Evolutionary conservation across 2,888 invertebrate genomes (phyloP).

Genomic region (Maniola hyperantus): DNA sequence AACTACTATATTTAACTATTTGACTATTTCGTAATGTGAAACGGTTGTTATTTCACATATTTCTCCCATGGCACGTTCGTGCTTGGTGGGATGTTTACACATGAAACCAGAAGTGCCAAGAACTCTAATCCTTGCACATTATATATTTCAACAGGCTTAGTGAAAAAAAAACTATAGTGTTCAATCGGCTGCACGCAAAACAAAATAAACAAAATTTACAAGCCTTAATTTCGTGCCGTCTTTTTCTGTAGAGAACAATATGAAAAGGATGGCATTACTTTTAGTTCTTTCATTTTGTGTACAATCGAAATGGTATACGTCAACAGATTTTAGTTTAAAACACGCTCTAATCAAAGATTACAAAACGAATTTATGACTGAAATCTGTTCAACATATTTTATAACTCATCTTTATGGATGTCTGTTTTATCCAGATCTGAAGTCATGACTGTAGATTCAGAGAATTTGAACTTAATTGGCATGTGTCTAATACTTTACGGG

Average conservation of each 20-base stretch:
- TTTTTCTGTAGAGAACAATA: neutral
- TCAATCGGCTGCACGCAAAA: constrained; percentile 11
- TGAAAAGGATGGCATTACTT: neutral
- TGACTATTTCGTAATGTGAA: constrained; percentile 68
- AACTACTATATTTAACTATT: constrained; percentile 74
- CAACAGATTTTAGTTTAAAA: constrained; percentile 10
- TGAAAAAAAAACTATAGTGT: constrained; percentile 9
- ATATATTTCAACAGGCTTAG: constrained; percentile 14
- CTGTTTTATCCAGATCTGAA: constrained; percentile 10
- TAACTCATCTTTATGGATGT: constrained; percentile 10
- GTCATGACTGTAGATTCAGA: neutral
- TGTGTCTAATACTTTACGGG: constrained; percentile 14
- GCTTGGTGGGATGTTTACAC: constrained; percentile 44
- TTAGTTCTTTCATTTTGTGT: neutral
- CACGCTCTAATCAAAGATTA: neutral
- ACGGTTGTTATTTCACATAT: constrained; percentile 51
- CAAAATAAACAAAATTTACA: neutral
- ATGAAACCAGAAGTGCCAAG: constrained; percentile 36
- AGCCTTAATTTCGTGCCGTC: neutral
- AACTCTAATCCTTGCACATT: constrained; percentile 11
- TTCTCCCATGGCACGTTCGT: constrained; percentile 62
- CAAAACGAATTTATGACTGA: neutral
- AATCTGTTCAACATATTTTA: constrained; percentile 9
- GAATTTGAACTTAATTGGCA: constrained; percentile 22
- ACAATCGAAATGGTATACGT: constrained; percentile 1